Evolutionary conservation across 2,888 invertebrate genomes (phyloP), one percentile per base, ranked within the genome.

Genomic region (Drosophila fungiperda): DNA sequence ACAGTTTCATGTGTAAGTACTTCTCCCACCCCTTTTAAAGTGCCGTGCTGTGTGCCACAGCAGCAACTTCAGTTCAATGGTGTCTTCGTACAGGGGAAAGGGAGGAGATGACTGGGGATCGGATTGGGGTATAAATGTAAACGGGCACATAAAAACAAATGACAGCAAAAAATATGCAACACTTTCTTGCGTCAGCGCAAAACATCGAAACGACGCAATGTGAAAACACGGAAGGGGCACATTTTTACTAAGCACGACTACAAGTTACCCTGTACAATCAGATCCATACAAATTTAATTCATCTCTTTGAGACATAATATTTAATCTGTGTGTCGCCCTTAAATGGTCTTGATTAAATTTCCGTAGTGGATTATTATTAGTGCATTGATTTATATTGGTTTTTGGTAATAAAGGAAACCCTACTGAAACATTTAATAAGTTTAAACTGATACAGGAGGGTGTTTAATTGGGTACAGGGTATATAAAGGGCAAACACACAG

Each of bases 121-220:
- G 33, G 23, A 29, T 3, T 55, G 50, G 35, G 45, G 23, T 45
- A 45, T 20, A 36, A 68, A 68, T 68, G 72, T 67, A 82, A 83
- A 86, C 80, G 86, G 73, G 80, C 70, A 71, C 80, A 86, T 83
- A 86, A 82, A 83, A 82, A 73, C 69, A 83, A 86, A 77, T 70
- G 72, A 68, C 80, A 80, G 77, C 68, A 80, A 70, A 77, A 83
- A 81, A 80, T 80, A 80, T 80, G 80, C 80, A 80, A 80, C 79
- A 83, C 80, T 76, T 80, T 67, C 73, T 80, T 83, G 70, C 74
- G 83, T 81, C 81, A 81, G 83, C 81, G 68, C 54, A 73, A 81
- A 76, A 67, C 48, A 67, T 35, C 50, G 58, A 66, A 57, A 60
- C 53, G 49, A 58, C 48, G 35, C 20, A 57, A 35, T 55, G 50